phyloP scores from a whole-genome alignment of 2,888 invertebrate genomes.

The Neoitamus cyanurus region DNA sequence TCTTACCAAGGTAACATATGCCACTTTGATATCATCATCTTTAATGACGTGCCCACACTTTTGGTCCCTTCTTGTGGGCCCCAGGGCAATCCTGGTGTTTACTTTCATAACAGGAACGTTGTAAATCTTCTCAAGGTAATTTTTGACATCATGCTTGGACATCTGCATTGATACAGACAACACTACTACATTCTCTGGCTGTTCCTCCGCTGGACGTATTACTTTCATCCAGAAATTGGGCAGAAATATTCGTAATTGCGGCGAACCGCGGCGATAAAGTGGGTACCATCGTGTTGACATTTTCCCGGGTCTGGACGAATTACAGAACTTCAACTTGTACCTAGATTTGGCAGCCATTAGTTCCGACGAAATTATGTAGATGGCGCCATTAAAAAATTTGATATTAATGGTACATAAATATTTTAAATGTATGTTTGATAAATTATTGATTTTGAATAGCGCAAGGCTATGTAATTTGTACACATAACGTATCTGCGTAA shows the following conservation, averaged over 20 bases:
- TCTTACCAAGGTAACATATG: constrained; percentile 81
- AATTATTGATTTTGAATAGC: background rate
- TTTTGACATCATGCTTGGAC: constrained; percentile 89
- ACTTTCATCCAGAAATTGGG: constrained; percentile 99
- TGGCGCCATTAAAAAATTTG: background rate
- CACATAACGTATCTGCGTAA: no score
- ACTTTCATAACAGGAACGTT: constrained; percentile 83
- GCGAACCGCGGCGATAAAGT: constrained; percentile 89
- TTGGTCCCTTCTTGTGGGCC: constrained; percentile 73
- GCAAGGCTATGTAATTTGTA: background rate
- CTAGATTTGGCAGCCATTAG: background rate
- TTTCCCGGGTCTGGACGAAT: background rate
- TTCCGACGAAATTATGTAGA: background rate
- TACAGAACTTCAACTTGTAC: background rate
- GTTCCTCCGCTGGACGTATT: constrained; percentile 74
- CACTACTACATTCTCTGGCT: constrained; percentile 83
- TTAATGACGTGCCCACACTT: constrained; percentile 77
- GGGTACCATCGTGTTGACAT: constrained; percentile 79
- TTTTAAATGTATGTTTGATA: background rate
- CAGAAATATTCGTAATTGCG: constrained; percentile 91
- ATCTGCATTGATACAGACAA: constrained; percentile 95
- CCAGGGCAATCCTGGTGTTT: constrained; percentile 78
- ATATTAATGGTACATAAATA: background rate
- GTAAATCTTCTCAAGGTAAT: constrained; percentile 97
- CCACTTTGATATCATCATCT: constrained; percentile 84